Base-by-base conservation (phyloP, 2,888 invertebrate genomes). In the Machimus atricapillus region DNA sequence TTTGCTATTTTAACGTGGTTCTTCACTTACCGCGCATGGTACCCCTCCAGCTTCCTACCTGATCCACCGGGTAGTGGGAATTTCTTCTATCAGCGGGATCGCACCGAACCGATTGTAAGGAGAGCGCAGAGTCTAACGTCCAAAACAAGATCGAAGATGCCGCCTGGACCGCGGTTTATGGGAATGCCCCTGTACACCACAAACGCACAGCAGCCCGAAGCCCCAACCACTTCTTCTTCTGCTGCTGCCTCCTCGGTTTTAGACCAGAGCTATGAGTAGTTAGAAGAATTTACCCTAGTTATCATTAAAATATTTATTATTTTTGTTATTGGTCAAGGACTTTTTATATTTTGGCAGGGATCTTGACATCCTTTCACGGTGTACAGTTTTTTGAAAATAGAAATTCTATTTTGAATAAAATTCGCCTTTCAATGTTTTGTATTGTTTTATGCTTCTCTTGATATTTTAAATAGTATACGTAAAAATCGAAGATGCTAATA, bases 1-100 rank as follows among this genome's bases (percentile, higher is more conserved):
- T 93, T 97, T 90, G 98, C 98, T 12, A 95, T 98, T 90, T 91
- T 96, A 6, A 96, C 97, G 46, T 99, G 98, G 98, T 98, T 96
- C 93, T 93, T 97, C 34, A 97, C 97, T 0, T 99, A 99, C 91
- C 94, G 96, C 88, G 94, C 95, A 90, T 96, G 96, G 96, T 97
- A 95, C 91, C 94, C 94, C 74, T 93, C 95, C 85, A 93, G 93
- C 87, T 89, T 94, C 43, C 92, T 96, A 83, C 95, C 97, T 0
- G 94, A 95, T 89, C 91, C 95, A 79, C 96, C 97, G 23, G 97
- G 97, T 16, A 96, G 96, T 89, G 97, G 97, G 73, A 92, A 95
- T 88, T 97, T 97, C 91, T 96, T 95, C 90, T 97, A 97, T 90
- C 95, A 95, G 90, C 95, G 95, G 90, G 93, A 91, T 94, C 89